Base-by-base conservation (phyloP, 2,888 invertebrate species). In the Venusia cambrica region DNA sequence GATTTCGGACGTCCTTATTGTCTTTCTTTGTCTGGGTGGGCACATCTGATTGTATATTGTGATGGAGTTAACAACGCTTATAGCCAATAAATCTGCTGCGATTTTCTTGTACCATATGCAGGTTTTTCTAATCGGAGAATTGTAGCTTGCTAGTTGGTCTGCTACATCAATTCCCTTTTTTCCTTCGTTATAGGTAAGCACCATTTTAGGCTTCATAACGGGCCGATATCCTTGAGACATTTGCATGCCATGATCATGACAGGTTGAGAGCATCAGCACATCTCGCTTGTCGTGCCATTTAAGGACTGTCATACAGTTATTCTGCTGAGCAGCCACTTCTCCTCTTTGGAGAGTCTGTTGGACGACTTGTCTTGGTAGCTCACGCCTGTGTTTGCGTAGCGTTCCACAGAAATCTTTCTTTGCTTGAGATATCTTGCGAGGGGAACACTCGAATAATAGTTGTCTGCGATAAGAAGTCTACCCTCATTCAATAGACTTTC, bases 221-320 rank as follows among this genome's bases (percentile, higher is more conserved):
- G 27, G 27, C 3, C 17, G 17, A 20, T 20, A 20, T 14, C 14
- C 20, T 6, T 11, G 12, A 14, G 13, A 20, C 29, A 29, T 29
- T 20, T 14, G 20, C 29, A 29, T 20, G 7, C 6, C 18, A 29
- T 19, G 19, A 13, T 29, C 20, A 20, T 20, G 29, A 13, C 29
- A 29, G 12, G 29, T 29, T 19, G 29, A 29, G 8, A 29, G 19
- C 20, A 29, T 20, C 11, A 18, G n/a, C 10, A 28, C 28, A 8
- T 28, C 28, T 10, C 28, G 18, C 11, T 28, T 28, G 12, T 28
- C 28, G 9, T 13, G 17, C 28, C 28, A 28, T 28, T 28, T 28
- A 5, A 31, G 2, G 16, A 16, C 16, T 4, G 16, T 16, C 16
- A 16, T 16, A 5, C 16, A 16, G 5, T 16, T 5, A 16, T 16